Evolutionary conservation across 1,140 invertebrate species (phyloP).

Genomic region (Metaphire vulgaris): DNA sequence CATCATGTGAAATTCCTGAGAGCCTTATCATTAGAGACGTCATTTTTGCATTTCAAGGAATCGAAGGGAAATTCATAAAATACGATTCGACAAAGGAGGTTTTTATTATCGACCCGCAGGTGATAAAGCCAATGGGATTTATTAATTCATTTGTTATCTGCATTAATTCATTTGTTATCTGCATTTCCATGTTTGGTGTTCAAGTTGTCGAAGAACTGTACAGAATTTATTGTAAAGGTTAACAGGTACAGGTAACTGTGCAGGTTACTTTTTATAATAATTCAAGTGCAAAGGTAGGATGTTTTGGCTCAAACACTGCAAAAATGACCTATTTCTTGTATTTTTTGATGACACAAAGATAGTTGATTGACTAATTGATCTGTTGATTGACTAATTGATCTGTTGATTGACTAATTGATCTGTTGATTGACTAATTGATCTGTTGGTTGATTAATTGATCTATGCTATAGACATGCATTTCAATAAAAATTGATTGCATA

Average conservation of each 20-base stretch:
- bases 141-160: constrained; percentile 9
- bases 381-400: too few species aligned
- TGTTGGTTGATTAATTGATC: too few species aligned
- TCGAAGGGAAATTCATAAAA: constrained; percentile 68
- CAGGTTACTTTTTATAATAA: not conserved
- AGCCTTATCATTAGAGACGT: constrained; percentile 65
- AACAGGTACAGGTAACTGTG: not conserved
- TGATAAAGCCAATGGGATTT: constrained; percentile 31
- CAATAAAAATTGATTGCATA: too few species aligned
- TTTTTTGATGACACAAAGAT: not conserved
- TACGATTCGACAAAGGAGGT: constrained; percentile 60
- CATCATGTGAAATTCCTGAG: constrained; percentile 48
- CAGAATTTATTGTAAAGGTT: not conserved
- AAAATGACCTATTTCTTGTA: not conserved
- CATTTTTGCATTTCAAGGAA: constrained; percentile 74
- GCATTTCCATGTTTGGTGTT: not conserved
- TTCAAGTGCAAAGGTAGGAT: too few species aligned
- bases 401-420: too few species aligned
- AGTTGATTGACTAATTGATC: not conserved
- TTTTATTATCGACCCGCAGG: constrained; percentile 63
- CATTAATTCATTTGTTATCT: not conserved
- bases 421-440: too few species aligned
- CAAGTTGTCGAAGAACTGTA: not conserved
- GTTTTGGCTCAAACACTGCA: too few species aligned
- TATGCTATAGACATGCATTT: too few species aligned